Percentiles rank a stretch among this genome's conserved stretches.
Evolutionary conservation across 1,140 invertebrate species (phyloP).

Genomic region (Caenorhabditis latens): DNA sequence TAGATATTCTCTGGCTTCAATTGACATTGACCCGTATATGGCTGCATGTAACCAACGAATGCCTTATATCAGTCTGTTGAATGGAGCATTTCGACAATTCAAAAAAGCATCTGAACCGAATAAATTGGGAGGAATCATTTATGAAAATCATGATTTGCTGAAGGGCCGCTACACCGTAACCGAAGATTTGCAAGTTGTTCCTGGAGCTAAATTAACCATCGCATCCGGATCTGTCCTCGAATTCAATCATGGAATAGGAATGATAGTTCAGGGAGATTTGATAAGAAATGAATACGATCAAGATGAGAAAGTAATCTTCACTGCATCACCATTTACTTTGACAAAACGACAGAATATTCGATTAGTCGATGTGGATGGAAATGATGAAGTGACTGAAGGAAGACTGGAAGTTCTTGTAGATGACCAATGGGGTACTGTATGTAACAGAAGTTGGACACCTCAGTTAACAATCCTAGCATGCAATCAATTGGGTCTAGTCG

Average conservation of each 20-base stretch:
- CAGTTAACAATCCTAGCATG: conserved; percentile 91
- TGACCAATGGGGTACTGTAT: conserved; percentile 93
- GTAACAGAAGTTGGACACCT: conserved; percentile 95
- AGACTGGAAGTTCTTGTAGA: conserved; percentile 83
- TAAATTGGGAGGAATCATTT: conserved; percentile 80
- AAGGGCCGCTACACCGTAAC: conserved; percentile 84
- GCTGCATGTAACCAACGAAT: conserved; percentile 76
- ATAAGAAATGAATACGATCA: conserved; percentile 69
- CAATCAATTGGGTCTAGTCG: conserved; percentile 91
- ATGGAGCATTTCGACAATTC: conserved; percentile 75
- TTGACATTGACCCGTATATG: conserved; percentile 76
- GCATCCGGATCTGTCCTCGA: conserved; percentile 88
- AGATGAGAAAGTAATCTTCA: conserved; percentile 71
- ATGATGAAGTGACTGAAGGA: conserved; percentile 78
- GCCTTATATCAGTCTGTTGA: conserved; percentile 70
- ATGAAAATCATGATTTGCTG: conserved; percentile 89
- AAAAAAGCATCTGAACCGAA: conserved; percentile 69
- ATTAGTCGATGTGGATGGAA: conserved; percentile 73
- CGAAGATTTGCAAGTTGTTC: conserved; percentile 90
- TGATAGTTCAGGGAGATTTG: conserved; percentile 84
- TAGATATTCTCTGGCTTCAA: conserved; percentile 75
- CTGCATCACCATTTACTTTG: conserved; percentile 67
- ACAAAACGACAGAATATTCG: conserved; percentile 71
- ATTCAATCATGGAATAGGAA: conserved; percentile 89
- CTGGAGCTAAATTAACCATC: conserved; percentile 86